Conservation (phyloP, 1,140 invertebrate species). For the Anadara kagoshimensis region DNA sequence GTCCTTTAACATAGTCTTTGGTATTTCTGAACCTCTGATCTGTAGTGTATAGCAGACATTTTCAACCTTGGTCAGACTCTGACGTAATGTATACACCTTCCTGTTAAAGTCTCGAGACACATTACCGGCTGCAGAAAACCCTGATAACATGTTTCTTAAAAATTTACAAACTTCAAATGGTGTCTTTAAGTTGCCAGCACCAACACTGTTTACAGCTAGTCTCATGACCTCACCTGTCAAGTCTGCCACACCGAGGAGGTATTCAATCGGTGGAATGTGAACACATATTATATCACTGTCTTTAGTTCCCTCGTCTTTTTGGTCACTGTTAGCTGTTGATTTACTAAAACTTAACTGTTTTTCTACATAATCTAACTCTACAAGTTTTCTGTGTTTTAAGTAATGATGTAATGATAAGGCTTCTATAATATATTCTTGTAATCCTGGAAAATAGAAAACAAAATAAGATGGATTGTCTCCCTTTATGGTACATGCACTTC, state of each 20-base stretch:
- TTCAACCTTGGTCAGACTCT: constrained; percentile 88
- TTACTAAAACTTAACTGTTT: constrained; percentile 52
- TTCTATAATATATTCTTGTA: constrained; percentile 92
- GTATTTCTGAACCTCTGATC: constrained; percentile 84
- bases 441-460: constrained; percentile 73
- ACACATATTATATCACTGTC: constrained; percentile 47
- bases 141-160: constrained; percentile 83
- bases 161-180: constrained; percentile 84
- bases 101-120: constrained; percentile 80
- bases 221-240: constrained; percentile 93
- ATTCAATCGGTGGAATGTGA: constrained; percentile 80
- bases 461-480: too few species aligned
- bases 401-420: constrained; percentile 86
- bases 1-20: constrained; percentile 82
- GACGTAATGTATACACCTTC: constrained; percentile 83
- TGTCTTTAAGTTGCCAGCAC: constrained; percentile 83
- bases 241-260: constrained; percentile 90
- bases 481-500: too few species aligned
- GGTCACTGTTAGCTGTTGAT: background rate
- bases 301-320: background rate
- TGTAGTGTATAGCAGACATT: constrained; percentile 88
- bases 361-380: constrained; percentile 76
- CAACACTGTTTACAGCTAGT: constrained; percentile 88
- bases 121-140: constrained; percentile 78
- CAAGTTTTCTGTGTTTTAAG: constrained; percentile 73